phyloP scores from a whole-genome alignment of 2,888 invertebrate genomes.

The Ophion obscuratus region DNA sequence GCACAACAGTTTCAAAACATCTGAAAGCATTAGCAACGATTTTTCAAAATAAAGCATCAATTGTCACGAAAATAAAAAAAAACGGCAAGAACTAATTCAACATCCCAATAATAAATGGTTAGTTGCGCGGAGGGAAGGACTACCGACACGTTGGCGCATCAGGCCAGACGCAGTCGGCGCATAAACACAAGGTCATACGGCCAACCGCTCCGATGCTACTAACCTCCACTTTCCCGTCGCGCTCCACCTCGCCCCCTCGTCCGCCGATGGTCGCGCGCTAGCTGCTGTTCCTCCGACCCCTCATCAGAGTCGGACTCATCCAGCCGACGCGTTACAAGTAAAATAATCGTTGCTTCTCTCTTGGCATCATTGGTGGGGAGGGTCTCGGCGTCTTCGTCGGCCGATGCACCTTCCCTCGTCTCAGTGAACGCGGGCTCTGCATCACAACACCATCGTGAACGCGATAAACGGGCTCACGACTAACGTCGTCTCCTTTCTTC shows the following conservation, averaged over 20 bases:
- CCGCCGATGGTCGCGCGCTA: conserved; percentile 32
- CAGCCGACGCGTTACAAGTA: conserved; percentile 35
- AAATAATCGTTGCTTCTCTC: conserved; percentile 55
- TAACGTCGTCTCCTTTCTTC: conserved; percentile 22
- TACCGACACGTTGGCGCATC: conserved; percentile 63
- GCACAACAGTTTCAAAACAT: too few relatives aligned
- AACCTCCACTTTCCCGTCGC: conserved; percentile 72
- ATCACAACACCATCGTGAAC: conserved; percentile 45
- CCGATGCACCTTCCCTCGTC: conserved; percentile 54
- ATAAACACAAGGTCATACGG: conserved; percentile 82
- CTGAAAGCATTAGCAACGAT: too few relatives aligned
- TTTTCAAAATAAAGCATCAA: too few relatives aligned
- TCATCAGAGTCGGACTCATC: conserved; percentile 27
- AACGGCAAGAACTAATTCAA: too few relatives aligned
- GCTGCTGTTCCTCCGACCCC: conserved; percentile 23
- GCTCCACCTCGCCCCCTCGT: conserved; percentile 57
- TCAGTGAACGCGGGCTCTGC: conserved; percentile 18
- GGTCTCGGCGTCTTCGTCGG: background rate
- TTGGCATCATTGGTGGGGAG: background rate
- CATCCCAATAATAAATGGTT: conserved; percentile 33
- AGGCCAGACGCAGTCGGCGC: conserved; percentile 74
- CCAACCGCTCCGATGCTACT: conserved; percentile 80
- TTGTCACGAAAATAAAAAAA: too few relatives aligned
- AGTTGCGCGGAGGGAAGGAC: conserved; percentile 35
- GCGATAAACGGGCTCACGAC: conserved; percentile 51